Evolutionary conservation across 2,113 vertebrate genomes (phyloP).

Genomic region (Marcusenius ussheri): DNA sequence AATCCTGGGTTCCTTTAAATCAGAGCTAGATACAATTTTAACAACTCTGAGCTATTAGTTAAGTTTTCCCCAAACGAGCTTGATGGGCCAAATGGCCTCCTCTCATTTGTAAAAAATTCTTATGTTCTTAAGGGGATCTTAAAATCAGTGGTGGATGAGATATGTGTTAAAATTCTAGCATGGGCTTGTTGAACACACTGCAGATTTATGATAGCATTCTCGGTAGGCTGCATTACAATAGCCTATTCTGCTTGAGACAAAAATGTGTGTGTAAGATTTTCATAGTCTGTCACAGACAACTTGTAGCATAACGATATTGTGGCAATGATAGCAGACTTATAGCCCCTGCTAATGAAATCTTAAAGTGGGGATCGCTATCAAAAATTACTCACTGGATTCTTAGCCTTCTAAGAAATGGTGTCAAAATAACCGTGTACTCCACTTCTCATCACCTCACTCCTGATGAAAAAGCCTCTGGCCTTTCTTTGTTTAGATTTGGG

Average conservation of each 20-base stretch:
- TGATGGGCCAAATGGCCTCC: too few relatives aligned
- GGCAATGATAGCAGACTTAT: neutral
- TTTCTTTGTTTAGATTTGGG: neutral
- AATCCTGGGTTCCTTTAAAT: too few relatives aligned
- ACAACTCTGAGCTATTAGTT: too few relatives aligned
- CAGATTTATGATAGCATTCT: neutral
- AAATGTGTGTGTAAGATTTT: neutral
- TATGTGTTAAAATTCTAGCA: neutral
- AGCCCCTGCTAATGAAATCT: neutral
- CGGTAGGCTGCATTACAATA: neutral
- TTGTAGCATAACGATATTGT: neutral
- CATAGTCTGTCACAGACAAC: neutral
- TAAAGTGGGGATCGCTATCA: neutral
- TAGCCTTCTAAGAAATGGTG: neutral
- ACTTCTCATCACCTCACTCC: neutral
- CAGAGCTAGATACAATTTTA: too few relatives aligned
- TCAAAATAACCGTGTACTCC: neutral
- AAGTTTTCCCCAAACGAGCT: too few relatives aligned
- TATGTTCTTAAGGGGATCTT: neutral
- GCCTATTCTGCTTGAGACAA: neutral
- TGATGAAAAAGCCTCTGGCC: neutral
- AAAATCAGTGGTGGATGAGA: neutral
- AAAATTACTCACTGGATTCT: neutral
- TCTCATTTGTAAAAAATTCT: too few relatives aligned
- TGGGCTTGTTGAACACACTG: neutral